Conservation (phyloP, 2,888 invertebrate genomes). For the Crepidodera aurea region DNA sequence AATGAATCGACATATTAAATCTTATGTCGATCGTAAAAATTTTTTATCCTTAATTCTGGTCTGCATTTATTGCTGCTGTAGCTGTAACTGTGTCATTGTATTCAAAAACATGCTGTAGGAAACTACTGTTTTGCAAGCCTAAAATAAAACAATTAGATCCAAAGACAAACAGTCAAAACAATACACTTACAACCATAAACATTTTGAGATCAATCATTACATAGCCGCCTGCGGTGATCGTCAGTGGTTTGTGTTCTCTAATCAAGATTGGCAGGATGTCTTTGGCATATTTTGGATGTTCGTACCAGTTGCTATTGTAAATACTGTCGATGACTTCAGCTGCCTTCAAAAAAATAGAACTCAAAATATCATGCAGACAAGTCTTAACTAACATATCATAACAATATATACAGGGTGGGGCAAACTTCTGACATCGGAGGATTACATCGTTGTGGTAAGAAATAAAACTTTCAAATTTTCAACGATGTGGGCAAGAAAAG, state of each 20-base stretch:
- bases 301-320: slow-evolving; percentile 22
- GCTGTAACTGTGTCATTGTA: not conserved
- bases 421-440: too few species aligned
- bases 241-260: slow-evolving; percentile 10
- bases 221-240: slow-evolving; percentile 27
- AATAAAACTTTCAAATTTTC: too few species aligned
- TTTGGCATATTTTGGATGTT: slow-evolving; percentile 17
- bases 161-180: too few species aligned
- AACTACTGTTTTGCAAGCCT: slow-evolving; percentile 12
- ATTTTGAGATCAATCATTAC: slow-evolving; percentile 22
- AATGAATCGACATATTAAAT: too few species aligned
- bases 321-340: slow-evolving; percentile 5
- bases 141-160: not conserved
- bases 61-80: not conserved
- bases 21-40: too few species aligned
- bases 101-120: slow-evolving; percentile 13
- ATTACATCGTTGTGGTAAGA: too few species aligned
- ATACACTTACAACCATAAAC: slow-evolving; percentile 19
- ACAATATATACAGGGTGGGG: too few species aligned
- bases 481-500: not conserved
- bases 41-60: too few species aligned
- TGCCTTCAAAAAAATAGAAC: too few species aligned
- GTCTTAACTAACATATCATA: too few species aligned
- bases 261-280: slow-evolving; percentile 13
- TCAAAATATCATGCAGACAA: too few species aligned